Evolutionary conservation across 2,797 vertebrate genomes (phyloP).

Genomic region (Hypotaenidia philippensis): DNA sequence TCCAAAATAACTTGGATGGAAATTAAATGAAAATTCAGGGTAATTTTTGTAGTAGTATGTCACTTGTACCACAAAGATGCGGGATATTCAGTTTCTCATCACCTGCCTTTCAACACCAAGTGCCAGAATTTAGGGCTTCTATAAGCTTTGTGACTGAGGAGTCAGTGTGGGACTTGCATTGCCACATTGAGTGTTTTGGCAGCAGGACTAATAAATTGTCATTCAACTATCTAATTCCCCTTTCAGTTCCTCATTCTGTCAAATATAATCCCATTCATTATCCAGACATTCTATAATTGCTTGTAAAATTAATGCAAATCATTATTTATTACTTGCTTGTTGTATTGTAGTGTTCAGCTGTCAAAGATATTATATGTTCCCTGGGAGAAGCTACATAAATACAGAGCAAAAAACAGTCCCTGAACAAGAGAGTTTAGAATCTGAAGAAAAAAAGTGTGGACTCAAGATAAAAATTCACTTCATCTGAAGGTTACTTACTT

Average conservation of each 20-base stretch:
- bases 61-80: not conserved
- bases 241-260: not conserved
- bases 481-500: slow-evolving; percentile 82
- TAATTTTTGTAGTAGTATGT: not conserved
- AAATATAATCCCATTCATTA: not conserved
- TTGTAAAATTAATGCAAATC: not conserved
- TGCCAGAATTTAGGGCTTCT: not conserved
- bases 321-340: not conserved
- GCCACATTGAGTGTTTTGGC: not conserved
- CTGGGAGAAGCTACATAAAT: not conserved
- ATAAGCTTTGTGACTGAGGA: not conserved
- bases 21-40: not conserved
- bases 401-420: not conserved
- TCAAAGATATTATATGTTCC: not conserved
- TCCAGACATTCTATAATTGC: not conserved
- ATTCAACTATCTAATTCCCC: not conserved
- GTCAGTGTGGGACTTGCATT: not conserved
- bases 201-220: not conserved
- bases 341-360: not conserved
- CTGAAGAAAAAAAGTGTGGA: not conserved
- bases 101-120: not conserved
- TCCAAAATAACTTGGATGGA: not conserved
- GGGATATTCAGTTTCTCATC: not conserved
- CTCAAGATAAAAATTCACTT: not conserved
- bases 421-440: not conserved